Evolutionary conservation across 2,888 invertebrate species (phyloP), one percentile per base, ranked within the genome.

Genomic region (Octonoba sinensis): DNA sequence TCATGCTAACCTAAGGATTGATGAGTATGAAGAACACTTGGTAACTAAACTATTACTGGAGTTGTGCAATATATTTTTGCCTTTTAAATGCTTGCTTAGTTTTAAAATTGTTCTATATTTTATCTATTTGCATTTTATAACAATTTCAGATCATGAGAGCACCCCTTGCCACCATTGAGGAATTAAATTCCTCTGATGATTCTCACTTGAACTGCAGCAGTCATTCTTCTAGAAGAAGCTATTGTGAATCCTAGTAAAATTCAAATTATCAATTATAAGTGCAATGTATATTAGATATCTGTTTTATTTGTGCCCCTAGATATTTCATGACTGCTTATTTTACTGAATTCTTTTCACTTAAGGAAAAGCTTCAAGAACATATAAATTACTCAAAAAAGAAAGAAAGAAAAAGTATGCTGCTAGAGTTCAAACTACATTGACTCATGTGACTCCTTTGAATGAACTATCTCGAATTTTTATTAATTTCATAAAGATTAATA

Each of bases 131-230:
- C 11, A 8, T 36, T 36, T 36, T 36, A 8, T 36, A 36, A 36
- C 11, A 36, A 36, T 44, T 18, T 18, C 27, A 79, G 79, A 20
- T 62, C 12, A 72, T 56, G 56, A 62, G 73, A 57, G 79, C 79
- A 57, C 79, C 79, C 12, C 67, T 81, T 54, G 79, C 79, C 56
- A 64, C 73, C 20, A 81, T 81, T 60, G 79, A 81, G 22, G 79
- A 81, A 36, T 36, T 81, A n/a, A 81, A 81, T 56, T 73, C 67
- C 15, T 81, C 79, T 3, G 73, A 73, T 47, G 79, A 81, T 64
- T 73, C 73, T 60, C 73, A 81, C 16, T 69, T 81, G 46, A 64
- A 69, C 24, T 22, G 44, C 15, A 79, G 66, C 60, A 59, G 47
- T 54, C 56, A 77, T 56, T 46, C 70, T 56, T 73, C 67, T 18